A percentile compares a stretch with the other conserved stretches of the same genome.
phyloP scores from a whole-genome alignment of 1,140 invertebrate species.

The Hesperophylax magnus region DNA sequence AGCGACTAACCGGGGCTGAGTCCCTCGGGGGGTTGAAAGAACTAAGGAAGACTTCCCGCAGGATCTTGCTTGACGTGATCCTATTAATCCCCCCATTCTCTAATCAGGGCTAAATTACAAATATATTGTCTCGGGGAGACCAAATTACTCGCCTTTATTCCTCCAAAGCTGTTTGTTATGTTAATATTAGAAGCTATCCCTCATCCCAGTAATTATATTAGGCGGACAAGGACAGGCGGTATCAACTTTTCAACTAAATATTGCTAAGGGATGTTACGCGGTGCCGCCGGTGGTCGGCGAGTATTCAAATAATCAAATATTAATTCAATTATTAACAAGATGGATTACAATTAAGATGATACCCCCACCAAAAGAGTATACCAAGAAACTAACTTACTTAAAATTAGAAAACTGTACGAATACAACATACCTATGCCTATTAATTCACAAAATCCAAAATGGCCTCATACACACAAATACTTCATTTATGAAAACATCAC shows the following conservation, averaged over 20 bases:
- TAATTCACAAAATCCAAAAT: too few species aligned
- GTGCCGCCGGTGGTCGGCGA: neutral
- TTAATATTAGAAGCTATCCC: slow-evolving; percentile 35
- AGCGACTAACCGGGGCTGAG: neutral
- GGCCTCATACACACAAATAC: too few species aligned
- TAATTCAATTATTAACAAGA: slow-evolving; percentile 18
- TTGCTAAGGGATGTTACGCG: neutral
- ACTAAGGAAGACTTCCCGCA: slow-evolving; percentile 1
- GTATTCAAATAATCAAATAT: neutral
- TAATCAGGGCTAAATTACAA: slow-evolving; percentile 46
- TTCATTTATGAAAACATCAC: too few species aligned
- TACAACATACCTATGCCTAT: too few species aligned
- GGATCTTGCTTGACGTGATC: slow-evolving; percentile 1
- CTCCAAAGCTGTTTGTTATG: slow-evolving; percentile 35
- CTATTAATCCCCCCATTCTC: slow-evolving; percentile 32
- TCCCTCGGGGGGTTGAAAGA: slow-evolving; percentile 16
- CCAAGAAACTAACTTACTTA: too few species aligned
- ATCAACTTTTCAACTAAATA: neutral
- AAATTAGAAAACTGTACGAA: too few species aligned
- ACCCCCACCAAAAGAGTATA: neutral
- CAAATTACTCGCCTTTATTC: slow-evolving; percentile 31
- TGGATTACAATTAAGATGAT: slow-evolving; percentile 7
- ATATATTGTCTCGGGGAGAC: slow-evolving; percentile 40
- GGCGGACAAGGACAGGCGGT: neutral
- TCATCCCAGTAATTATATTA: slow-evolving; percentile 27